These are phyloP conservation scores for Oligia strigilis DNA, from an alignment of 2,888 invertebrate genomes.

Conservation along the genomic window DNA sequence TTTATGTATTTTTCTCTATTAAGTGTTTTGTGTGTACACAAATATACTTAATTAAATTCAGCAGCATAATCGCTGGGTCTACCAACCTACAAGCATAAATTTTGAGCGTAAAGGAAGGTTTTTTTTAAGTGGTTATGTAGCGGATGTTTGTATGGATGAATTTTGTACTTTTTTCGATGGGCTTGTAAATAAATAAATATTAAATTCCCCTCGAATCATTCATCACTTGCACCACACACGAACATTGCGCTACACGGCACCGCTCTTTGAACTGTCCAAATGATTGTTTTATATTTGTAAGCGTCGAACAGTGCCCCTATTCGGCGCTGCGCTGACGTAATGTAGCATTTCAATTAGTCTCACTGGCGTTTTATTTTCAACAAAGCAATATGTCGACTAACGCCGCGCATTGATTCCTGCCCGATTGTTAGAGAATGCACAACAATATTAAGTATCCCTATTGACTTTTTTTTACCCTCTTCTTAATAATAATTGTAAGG, in stretches of 20 bases:
- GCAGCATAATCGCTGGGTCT: no score
- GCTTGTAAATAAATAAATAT: neutral
- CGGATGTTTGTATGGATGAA: neutral
- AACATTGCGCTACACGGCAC: conserved; percentile 83
- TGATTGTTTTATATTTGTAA: conserved; percentile 90
- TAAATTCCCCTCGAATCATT: neutral
- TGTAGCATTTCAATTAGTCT: conserved; percentile 88
- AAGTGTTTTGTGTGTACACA: no score
- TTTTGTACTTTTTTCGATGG: neutral
- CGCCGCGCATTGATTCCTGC: conserved; percentile 73
- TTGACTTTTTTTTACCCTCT: conserved; percentile 63
- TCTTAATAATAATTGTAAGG: conserved; percentile 57
- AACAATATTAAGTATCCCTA: conserved; percentile 67
- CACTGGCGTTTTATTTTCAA: conserved; percentile 82
- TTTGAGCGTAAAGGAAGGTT: no score
- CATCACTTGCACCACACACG: conserved; percentile 67
- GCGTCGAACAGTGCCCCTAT: conserved; percentile 86
- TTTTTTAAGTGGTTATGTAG: neutral
- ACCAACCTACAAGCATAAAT: neutral
- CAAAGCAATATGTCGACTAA: conserved; percentile 80
- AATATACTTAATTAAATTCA: no score
- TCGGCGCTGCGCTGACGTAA: conserved; percentile 82
- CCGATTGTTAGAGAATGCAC: conserved; percentile 72
- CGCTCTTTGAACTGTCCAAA: conserved; percentile 89
- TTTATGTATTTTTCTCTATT: no score